Evolutionary conservation across 2,113 vertebrate genomes (phyloP).

Genomic region (Rhinichthys klamathensis): DNA sequence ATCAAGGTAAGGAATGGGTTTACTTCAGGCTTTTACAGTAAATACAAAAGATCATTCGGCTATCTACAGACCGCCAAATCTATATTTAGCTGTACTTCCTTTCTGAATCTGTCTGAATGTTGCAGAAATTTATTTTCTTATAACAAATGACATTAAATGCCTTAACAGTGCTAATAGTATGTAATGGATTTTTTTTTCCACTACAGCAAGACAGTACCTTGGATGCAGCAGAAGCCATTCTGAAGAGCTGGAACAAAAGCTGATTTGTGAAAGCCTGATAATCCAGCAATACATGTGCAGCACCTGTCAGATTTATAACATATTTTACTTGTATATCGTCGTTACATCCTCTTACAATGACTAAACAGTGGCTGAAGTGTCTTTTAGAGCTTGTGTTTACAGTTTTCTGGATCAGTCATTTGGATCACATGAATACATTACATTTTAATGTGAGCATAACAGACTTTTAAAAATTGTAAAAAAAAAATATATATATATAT

Average conservation of each 20-base stretch:
- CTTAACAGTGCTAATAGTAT: background rate
- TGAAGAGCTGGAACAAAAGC: constrained; percentile 85
- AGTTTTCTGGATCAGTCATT: background rate
- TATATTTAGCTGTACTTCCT: background rate
- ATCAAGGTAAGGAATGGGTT: constrained; percentile 86
- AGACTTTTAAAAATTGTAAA: too few species aligned
- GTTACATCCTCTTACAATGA: background rate
- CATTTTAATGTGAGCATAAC: background rate
- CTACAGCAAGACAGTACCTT: constrained; percentile 90
- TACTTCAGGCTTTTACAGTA: background rate
- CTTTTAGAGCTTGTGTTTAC: background rate
- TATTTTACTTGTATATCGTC: background rate
- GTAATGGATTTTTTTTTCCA: constrained; percentile 38
- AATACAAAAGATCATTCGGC: background rate
- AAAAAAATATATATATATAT: background rate
- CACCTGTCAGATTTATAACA: background rate
- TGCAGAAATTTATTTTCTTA: background rate
- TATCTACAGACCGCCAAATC: background rate
- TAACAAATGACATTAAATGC: background rate
- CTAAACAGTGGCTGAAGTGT: background rate
- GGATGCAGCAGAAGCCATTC: constrained; percentile 85
- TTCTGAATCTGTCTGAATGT: background rate
- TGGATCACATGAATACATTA: background rate
- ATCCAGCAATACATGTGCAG: background rate
- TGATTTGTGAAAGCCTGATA: constrained; percentile 15